Conservation (phyloP, 1,140 invertebrate species). For the Micrasema minimum region DNA sequence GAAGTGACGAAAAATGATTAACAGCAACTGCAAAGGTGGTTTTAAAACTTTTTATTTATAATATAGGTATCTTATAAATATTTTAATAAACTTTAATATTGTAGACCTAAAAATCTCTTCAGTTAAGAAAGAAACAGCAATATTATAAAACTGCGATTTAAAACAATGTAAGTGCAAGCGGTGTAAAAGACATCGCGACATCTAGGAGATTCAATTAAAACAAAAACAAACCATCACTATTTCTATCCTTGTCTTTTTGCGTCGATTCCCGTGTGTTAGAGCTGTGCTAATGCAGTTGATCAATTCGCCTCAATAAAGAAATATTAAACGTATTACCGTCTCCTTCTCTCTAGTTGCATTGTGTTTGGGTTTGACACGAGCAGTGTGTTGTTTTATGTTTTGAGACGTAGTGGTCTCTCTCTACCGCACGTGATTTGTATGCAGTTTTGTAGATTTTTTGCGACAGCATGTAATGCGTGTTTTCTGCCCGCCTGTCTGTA, state of each 20-base stretch:
- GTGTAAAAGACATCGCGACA: constrained; percentile 46
- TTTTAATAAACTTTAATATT: not conserved
- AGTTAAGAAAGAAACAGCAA: not conserved
- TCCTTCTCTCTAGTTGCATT: constrained; percentile 11
- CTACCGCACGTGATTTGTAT: constrained; percentile 29
- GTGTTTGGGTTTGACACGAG: not conserved
- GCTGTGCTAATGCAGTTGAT: constrained; percentile 15
- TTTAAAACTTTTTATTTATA: too few species aligned
- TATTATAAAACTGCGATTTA: not conserved
- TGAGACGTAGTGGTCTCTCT: constrained; percentile 5
- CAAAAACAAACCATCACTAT: constrained; percentile 18
- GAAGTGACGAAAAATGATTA: too few species aligned
- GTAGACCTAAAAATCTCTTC: not conserved
- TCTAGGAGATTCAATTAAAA: constrained; percentile 50
- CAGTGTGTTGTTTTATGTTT: not conserved
- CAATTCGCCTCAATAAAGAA: constrained; percentile 20
- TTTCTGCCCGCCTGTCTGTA: constrained; percentile 9
- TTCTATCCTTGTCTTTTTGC: constrained; percentile 19
- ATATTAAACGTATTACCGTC: constrained; percentile 9
- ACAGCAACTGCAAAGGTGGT: too few species aligned
- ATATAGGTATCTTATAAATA: too few species aligned
- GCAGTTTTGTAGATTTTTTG: constrained; percentile 20
- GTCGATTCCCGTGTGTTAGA: constrained; percentile 1
- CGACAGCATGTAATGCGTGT: constrained; percentile 11
- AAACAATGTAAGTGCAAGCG: constrained; percentile 20